Conservation (phyloP, 2,797 vertebrate species). For the Lophius americanus region DNA sequence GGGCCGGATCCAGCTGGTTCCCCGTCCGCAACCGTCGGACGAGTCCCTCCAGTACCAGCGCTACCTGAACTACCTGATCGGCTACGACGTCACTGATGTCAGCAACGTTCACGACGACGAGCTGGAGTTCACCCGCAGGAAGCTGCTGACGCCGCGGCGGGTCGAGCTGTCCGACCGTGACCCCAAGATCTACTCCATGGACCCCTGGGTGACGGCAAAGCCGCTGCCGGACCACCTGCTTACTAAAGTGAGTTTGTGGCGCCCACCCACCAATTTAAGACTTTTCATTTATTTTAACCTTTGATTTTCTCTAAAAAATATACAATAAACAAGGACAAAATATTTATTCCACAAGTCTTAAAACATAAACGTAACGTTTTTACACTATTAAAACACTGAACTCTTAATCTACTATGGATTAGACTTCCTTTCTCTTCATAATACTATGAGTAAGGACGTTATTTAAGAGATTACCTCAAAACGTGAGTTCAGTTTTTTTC, state of each 20-base stretch:
- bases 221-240: conserved; percentile 89
- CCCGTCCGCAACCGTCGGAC: conserved; percentile 82
- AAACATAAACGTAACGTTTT: no score
- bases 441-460: no score
- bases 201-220: conserved; percentile 92
- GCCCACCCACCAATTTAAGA: no score
- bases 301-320: no score
- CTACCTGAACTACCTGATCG: conserved; percentile 92
- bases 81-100: conserved; percentile 95
- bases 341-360: no score
- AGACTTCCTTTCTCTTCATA: no score
- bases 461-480: no score
- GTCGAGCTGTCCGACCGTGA: conserved; percentile 89
- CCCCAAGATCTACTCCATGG: conserved; percentile 91
- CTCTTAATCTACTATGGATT: no score
- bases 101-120: conserved; percentile 98
- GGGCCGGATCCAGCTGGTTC: conserved; percentile 90
- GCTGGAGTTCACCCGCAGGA: conserved; percentile 95
- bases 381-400: no score
- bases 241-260: conserved; percentile 76
- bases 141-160: conserved; percentile 92
- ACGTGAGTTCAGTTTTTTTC: no score
- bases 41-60: conserved; percentile 90
- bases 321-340: no score
- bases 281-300: neutral